phyloP scores from a whole-genome alignment of 2,113 vertebrate genomes.

The Misgurnus mizolepis region DNA sequence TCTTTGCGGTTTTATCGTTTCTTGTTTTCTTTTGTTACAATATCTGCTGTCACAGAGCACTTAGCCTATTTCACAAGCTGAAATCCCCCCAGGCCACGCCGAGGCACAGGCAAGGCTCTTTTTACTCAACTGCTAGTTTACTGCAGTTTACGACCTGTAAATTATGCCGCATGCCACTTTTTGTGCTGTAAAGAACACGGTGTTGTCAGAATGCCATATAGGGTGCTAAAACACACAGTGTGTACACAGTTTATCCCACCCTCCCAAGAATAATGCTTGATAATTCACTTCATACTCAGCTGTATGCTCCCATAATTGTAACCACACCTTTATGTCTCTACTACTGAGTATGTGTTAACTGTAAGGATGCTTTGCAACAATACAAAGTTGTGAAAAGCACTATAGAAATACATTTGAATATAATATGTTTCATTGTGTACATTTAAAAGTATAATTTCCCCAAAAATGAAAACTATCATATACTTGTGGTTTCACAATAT shows the following conservation, averaged over 20 bases:
- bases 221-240: neutral
- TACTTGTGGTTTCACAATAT: too few species aligned
- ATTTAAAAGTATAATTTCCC: too few species aligned
- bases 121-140: neutral
- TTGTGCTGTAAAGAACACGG: neutral
- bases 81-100: constrained; percentile 27
- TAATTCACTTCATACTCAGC: too few species aligned
- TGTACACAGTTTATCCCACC: neutral
- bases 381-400: too few species aligned
- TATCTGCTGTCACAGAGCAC: constrained; percentile 25
- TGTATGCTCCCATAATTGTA: too few species aligned
- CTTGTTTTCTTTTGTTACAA: constrained; percentile 37
- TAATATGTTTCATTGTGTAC: too few species aligned
- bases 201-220: neutral
- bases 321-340: too few species aligned
- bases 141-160: neutral
- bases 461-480: too few species aligned
- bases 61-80: constrained; percentile 39
- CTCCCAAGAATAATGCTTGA: too few species aligned
- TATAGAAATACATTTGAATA: too few species aligned
- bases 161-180: neutral
- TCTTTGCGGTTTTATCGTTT: constrained; percentile 42
- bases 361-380: too few species aligned
- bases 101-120: neutral
- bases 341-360: too few species aligned